phyloP scores from a whole-genome alignment of 2,113 vertebrate genomes.

The Crotalus horridus region DNA sequence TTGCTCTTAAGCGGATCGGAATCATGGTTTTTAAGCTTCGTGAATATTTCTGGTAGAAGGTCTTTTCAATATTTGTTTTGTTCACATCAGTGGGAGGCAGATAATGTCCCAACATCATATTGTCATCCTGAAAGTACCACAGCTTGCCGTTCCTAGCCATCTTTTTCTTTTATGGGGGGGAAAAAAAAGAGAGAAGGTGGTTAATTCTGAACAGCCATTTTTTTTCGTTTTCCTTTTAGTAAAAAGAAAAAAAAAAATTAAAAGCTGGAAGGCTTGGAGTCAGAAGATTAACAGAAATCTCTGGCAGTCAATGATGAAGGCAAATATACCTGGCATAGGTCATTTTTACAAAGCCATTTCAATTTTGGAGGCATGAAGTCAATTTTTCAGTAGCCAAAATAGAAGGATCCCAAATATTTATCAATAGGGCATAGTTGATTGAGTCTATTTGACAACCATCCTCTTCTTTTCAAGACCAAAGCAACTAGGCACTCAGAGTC shows the following conservation, averaged over 20 bases:
- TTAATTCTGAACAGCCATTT: not conserved
- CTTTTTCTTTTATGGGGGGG: conserved; percentile 14
- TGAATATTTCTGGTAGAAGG: conserved; percentile 66
- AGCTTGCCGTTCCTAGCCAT: not conserved
- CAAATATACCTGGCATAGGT: not conserved
- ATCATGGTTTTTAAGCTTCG: conserved; percentile 69
- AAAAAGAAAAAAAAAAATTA: not conserved
- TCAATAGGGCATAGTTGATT: not conserved
- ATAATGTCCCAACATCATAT: conserved; percentile 40
- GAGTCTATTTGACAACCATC: not conserved
- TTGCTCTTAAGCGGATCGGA: conserved; percentile 52
- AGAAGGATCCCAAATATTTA: not conserved
- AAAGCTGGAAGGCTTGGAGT: not conserved
- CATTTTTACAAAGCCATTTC: not conserved
- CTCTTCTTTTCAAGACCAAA: not conserved
- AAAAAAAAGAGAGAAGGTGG: not conserved
- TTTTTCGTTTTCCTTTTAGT: not conserved
- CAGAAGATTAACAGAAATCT: not conserved
- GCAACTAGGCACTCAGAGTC: not conserved
- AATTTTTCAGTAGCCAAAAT: not conserved
- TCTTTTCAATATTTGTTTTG: conserved; percentile 17
- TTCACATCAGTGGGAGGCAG: conserved; percentile 48
- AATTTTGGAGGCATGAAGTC: not conserved
- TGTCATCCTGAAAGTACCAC: conserved; percentile 4
- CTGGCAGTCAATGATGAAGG: not conserved